phyloP scores from a whole-genome alignment of 2,113 vertebrate species.

The Zosterops lateralis region DNA sequence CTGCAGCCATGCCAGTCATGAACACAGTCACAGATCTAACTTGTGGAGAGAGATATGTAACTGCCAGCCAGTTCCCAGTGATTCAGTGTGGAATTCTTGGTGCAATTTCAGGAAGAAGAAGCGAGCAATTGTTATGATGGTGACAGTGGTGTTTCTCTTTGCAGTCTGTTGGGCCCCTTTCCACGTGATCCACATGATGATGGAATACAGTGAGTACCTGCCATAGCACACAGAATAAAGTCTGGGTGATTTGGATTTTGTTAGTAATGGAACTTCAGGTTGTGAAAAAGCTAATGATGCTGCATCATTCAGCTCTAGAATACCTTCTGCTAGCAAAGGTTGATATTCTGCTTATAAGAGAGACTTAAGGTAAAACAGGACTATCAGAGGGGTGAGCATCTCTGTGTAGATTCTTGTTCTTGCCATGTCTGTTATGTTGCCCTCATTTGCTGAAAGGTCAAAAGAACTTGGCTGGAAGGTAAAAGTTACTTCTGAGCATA shows the following conservation, averaged over 20 bases:
- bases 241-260: rapidly evolving
- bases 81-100: conserved; percentile 36
- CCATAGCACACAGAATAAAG: not conserved
- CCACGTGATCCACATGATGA: conserved; percentile 75
- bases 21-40: not conserved
- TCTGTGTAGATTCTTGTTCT: not conserved
- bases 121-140: conserved; percentile 76
- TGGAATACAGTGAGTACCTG: conserved; percentile 73
- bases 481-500: not conserved
- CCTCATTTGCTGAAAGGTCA: not conserved
- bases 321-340: not conserved
- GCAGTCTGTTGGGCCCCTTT: conserved; percentile 79
- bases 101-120: conserved; percentile 75
- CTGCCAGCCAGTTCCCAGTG: not conserved
- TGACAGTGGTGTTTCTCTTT: conserved; percentile 76
- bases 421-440: not conserved
- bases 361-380: not conserved
- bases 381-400: not conserved
- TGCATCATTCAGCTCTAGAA: not conserved
- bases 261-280: not conserved
- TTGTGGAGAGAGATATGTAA: not conserved
- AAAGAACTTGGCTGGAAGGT: not conserved
- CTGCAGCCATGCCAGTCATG: not conserved
- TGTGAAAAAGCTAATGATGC: not conserved
- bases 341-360: not conserved